These are phyloP conservation scores for Panzeria rudis DNA, from an alignment of 2,888 invertebrate species.

Conservation along the genomic window DNA sequence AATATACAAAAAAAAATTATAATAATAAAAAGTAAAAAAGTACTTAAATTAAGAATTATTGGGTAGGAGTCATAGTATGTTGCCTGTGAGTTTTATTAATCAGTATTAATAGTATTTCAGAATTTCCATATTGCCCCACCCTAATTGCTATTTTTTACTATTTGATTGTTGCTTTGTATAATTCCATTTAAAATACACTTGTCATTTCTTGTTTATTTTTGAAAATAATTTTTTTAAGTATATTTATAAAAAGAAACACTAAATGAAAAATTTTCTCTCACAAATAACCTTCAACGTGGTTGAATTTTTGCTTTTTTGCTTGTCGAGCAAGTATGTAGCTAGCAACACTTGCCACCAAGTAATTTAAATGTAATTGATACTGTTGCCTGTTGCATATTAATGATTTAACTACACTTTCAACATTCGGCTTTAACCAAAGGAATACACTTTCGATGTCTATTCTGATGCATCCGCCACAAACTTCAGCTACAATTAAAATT, in stretches of 20 bases:
- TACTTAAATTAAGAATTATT: conserved; percentile 45
- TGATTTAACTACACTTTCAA: conserved; percentile 73
- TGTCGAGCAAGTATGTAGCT: conserved; percentile 11
- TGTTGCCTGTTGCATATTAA: conserved; percentile 76
- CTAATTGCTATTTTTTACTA: neutral
- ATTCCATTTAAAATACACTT: conserved; percentile 40
- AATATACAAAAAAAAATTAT: neutral
- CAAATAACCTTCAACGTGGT: conserved; percentile 30
- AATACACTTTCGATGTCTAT: conserved; percentile 33
- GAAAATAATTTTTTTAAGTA: conserved; percentile 14
- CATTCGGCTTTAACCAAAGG: conserved; percentile 66
- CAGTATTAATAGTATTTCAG: neutral
- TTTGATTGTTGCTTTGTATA: conserved; percentile 29
- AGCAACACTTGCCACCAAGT: conserved; percentile 75
- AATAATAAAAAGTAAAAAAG: conserved; percentile 11
- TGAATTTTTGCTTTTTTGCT: neutral
- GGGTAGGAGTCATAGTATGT: neutral
- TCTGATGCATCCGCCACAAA: conserved; percentile 45
- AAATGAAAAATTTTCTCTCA: conserved; percentile 7
- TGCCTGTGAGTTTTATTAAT: neutral
- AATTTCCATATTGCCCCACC: neutral
- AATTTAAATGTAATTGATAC: conserved; percentile 81
- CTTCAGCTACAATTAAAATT: conserved; percentile 70
- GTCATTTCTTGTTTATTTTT: conserved; percentile 53
- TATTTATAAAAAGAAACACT: neutral